Conservation (phyloP, 2,113 vertebrate species). For the Amblyopsis rosae region DNA sequence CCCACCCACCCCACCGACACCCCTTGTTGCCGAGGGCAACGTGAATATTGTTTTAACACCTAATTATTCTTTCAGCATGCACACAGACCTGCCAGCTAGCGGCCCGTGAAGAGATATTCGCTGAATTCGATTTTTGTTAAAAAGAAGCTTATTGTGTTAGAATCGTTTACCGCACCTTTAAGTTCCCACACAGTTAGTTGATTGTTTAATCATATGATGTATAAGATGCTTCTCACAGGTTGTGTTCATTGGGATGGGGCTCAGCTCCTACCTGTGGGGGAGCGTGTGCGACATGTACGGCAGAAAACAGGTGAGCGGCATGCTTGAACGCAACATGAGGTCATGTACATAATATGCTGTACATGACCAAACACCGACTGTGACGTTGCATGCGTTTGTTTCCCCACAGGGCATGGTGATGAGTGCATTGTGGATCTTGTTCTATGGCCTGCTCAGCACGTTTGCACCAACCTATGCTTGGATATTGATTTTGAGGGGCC, state of each 20-base stretch:
- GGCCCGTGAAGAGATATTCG: no score
- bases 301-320: constrained; percentile 86
- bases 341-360: not conserved
- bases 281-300: constrained; percentile 91
- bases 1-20: no score
- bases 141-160: no score
- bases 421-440: constrained; percentile 84
- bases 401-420: constrained; percentile 75
- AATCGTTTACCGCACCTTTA: not conserved
- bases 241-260: constrained; percentile 93
- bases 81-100: no score
- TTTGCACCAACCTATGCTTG: constrained; percentile 87
- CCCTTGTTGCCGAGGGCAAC: no score
- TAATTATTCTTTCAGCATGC: no score
- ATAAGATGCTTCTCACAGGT: constrained; percentile 68
- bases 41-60: no score
- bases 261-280: constrained; percentile 90
- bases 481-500: constrained; percentile 84
- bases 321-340: not conserved
- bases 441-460: constrained; percentile 86
- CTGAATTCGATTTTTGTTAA: no score
- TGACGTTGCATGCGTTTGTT: constrained; percentile 26
- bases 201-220: no score
- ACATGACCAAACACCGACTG: not conserved
- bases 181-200: no score